Evolutionary conservation across 1,140 invertebrate genomes (phyloP).

Genomic region (Proctacanthus coquilletti): DNA sequence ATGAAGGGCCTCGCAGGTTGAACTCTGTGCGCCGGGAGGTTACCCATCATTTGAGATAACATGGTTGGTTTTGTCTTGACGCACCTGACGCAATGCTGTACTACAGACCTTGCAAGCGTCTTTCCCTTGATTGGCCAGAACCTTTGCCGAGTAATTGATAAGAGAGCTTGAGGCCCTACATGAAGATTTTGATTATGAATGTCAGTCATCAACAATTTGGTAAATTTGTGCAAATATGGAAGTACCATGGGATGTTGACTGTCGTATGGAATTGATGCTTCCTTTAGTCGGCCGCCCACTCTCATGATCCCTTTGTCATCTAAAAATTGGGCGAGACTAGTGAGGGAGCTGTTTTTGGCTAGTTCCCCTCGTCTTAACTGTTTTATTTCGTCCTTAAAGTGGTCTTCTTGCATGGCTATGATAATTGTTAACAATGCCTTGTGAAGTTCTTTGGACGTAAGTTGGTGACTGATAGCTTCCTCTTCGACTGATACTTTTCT

Average conservation of each 20-base stretch:
- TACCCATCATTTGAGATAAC: slow-evolving; percentile 9
- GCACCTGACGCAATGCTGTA: slow-evolving; percentile 17
- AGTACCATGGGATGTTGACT: slow-evolving; percentile 29
- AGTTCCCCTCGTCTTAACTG: background rate
- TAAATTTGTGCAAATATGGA: too few relatives aligned
- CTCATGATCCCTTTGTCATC: slow-evolving; percentile 22
- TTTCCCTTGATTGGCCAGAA: slow-evolving; percentile 14
- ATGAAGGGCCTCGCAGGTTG: slow-evolving; percentile 10
- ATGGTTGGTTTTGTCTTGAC: slow-evolving; percentile 10
- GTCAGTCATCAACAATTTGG: slow-evolving; percentile 7
- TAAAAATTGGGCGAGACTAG: slow-evolving; percentile 22
- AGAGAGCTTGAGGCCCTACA: slow-evolving; percentile 14
- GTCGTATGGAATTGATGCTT: slow-evolving; percentile 15
- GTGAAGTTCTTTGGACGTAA: background rate
- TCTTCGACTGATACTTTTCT: background rate
- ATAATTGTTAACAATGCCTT: background rate
- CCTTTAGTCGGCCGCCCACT: slow-evolving; percentile 26
- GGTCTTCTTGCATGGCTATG: background rate
- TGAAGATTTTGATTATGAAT: slow-evolving; percentile 16
- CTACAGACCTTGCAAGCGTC: slow-evolving; percentile 8
- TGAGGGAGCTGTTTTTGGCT: background rate
- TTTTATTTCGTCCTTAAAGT: background rate
- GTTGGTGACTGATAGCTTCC: background rate
- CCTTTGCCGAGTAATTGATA: slow-evolving; percentile 8
- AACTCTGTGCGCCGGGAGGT: slow-evolving; percentile 4